Evolutionary conservation across 2,888 invertebrate genomes (phyloP).

Genomic region (Punctoribates punctum): DNA sequence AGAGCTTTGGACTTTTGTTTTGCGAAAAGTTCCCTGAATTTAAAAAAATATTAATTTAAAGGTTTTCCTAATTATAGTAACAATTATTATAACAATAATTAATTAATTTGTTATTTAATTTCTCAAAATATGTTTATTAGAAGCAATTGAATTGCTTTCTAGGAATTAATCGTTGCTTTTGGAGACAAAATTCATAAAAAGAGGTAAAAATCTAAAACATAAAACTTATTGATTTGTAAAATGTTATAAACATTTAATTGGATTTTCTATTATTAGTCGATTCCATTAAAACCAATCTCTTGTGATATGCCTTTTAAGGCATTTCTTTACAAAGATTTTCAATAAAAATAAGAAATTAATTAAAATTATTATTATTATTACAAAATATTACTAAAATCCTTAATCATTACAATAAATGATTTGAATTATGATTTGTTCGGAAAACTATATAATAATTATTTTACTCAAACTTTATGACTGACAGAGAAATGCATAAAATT

Average conservation of each 20-base stretch:
- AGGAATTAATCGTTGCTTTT: neutral
- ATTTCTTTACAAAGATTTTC: neutral
- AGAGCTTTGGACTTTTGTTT: no score
- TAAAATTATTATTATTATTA: neutral
- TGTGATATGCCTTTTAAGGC: slow-evolving; percentile 15
- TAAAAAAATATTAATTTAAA: no score
- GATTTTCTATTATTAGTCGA: no score
- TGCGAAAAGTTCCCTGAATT: no score
- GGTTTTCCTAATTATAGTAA: no score
- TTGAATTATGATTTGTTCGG: neutral
- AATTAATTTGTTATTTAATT: no score
- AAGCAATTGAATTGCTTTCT: no score
- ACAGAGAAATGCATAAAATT: no score
- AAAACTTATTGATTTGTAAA: no score
- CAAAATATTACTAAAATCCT: neutral
- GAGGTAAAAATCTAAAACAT: neutral
- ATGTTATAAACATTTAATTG: no score
- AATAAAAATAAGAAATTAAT: neutral
- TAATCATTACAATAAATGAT: neutral
- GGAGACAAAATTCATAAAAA: neutral
- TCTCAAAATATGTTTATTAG: no score
- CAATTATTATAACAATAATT: no score
- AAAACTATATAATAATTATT: neutral
- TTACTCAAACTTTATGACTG: neutral
- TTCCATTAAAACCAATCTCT: neutral